Evolutionary conservation across 2,888 invertebrate genomes (phyloP).

Genomic region (Pilophorus perplexus): DNA sequence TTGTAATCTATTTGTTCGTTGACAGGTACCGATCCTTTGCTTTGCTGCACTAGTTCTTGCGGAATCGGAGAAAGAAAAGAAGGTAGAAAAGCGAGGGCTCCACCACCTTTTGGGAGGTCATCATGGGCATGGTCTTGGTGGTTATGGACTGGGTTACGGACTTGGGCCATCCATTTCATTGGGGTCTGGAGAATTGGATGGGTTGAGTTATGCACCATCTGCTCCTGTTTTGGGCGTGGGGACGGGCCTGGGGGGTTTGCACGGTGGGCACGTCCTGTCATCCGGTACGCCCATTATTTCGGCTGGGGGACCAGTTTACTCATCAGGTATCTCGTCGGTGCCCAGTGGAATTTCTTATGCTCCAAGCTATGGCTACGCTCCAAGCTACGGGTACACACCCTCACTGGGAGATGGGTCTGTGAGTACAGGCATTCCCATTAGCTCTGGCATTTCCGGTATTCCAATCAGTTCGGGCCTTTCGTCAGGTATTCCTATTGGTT

Average conservation of each 20-base stretch:
- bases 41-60: background rate
- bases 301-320: background rate
- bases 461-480: too few species aligned
- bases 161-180: background rate
- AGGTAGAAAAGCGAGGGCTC: constrained; percentile 17
- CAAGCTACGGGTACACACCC: background rate
- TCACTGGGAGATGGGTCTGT: background rate
- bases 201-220: constrained; percentile 8
- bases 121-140: background rate
- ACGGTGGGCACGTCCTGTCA: too few species aligned
- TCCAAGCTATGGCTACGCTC: constrained; percentile 1
- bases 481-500: background rate
- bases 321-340: background rate
- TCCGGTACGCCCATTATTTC: background rate
- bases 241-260: background rate
- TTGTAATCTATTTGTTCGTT: background rate
- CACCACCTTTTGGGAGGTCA: constrained; percentile 7
- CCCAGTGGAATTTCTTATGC: constrained; percentile 3
- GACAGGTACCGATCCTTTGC: too few species aligned
- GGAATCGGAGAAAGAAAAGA: background rate
- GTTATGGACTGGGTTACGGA: background rate
- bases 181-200: background rate
- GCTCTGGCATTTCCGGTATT: background rate
- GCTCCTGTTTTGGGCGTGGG: constrained; percentile 7
- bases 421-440: background rate